phyloP scores from a whole-genome alignment of 1,140 invertebrate species.

The Dendrolimus punctatus region DNA sequence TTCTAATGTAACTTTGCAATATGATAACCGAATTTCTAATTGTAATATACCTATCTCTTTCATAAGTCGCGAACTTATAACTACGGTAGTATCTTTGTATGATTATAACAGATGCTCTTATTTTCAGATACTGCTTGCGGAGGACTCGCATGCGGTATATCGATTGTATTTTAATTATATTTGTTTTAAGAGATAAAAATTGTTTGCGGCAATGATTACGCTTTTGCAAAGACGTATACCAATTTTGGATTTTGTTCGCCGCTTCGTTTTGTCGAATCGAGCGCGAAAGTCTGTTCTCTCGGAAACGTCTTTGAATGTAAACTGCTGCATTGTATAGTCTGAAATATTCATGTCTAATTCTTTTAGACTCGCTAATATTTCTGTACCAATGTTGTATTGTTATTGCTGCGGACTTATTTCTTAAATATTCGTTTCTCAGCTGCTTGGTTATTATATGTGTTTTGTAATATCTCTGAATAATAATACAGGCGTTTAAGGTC shows the following conservation, averaged over 20 bases:
- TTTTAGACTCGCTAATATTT: constrained; percentile 28
- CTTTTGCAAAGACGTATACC: constrained; percentile 52
- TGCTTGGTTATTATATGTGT: constrained; percentile 31
- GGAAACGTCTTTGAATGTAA: constrained; percentile 45
- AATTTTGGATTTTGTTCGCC: constrained; percentile 57
- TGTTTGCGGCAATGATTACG: constrained; percentile 34
- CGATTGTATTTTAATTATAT: constrained; percentile 30
- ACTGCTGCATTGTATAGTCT: constrained; percentile 29
- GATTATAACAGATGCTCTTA: constrained; percentile 28
- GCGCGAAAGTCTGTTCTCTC: constrained; percentile 44
- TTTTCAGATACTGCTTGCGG: constrained; percentile 32
- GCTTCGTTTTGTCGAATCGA: constrained; percentile 21
- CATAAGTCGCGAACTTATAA: constrained; percentile 23
- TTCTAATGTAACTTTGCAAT: constrained; percentile 48
- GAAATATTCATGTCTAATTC: constrained; percentile 40
- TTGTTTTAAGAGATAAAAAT: constrained; percentile 40
- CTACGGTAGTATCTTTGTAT: constrained; percentile 50
- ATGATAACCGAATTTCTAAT: constrained; percentile 34
- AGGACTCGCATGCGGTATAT: constrained; percentile 37
- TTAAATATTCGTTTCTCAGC: constrained; percentile 42
- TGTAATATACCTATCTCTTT: constrained; percentile 36
- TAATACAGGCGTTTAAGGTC: constrained; percentile 26
- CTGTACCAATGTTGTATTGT: constrained; percentile 49
- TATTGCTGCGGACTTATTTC: constrained; percentile 25
- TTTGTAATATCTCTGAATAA: constrained; percentile 51